These are phyloP conservation scores for Oreochromis aureus DNA, from an alignment of 2,113 vertebrate species.

Conservation along the genomic window DNA sequence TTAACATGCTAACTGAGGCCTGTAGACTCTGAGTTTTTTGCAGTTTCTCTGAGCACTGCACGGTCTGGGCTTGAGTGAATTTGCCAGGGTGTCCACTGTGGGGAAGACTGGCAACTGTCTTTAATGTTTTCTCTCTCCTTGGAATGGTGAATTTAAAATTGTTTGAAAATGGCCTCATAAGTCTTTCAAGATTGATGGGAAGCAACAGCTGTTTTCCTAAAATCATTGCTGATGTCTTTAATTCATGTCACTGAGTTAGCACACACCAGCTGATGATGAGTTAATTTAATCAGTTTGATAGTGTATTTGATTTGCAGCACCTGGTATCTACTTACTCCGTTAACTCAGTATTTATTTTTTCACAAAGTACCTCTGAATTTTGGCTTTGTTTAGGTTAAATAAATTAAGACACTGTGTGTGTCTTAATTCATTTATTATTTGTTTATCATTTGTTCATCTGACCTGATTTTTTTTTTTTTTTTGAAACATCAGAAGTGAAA, in stretches of 20 bases:
- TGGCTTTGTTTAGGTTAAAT: not conserved
- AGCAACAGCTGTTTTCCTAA: not conserved
- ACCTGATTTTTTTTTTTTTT: not conserved
- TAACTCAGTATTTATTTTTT: not conserved
- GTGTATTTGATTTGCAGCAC: not conserved
- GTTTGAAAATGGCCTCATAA: not conserved
- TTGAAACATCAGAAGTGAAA: not conserved
- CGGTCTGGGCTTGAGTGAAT: not conserved
- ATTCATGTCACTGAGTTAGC: not conserved
- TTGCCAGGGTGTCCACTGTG: not conserved
- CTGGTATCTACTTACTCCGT: not conserved
- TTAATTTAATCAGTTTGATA: not conserved
- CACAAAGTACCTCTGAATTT: not conserved
- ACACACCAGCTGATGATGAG: not conserved
- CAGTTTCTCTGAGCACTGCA: not conserved
- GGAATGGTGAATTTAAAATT: not conserved
- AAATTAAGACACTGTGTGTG: not conserved
- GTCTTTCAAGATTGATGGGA: not conserved
- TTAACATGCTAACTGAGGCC: not conserved
- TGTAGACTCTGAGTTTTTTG: not conserved
- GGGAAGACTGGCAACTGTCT: not conserved
- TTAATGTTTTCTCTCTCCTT: not conserved
- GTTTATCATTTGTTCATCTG: not conserved
- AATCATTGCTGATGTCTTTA: not conserved
- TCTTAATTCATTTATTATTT: not conserved